Conservation (phyloP, 2,888 invertebrate species). For the Gortyna flavago region DNA sequence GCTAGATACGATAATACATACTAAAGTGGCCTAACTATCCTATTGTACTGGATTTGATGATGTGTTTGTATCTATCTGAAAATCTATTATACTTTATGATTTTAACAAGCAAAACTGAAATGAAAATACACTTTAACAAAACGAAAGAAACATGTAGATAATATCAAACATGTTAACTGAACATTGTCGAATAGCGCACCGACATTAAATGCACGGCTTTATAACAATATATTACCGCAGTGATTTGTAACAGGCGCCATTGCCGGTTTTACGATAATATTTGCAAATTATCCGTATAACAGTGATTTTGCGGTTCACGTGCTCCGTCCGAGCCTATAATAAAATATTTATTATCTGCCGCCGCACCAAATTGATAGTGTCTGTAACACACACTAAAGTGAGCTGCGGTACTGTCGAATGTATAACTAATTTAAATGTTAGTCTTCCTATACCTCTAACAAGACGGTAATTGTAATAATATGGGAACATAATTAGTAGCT, state of each 20-base stretch:
- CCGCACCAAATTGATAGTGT: constrained; percentile 42
- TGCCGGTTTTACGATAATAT: constrained; percentile 55
- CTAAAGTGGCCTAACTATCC: constrained; percentile 31
- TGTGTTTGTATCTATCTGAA: constrained; percentile 32
- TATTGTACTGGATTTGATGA: constrained; percentile 27
- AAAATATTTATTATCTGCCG: constrained; percentile 54
- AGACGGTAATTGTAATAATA: constrained; percentile 43
- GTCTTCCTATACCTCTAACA: constrained; percentile 24
- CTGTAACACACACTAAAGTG: constrained; percentile 24
- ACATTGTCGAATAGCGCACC: constrained; percentile 1
- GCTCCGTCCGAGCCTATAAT: constrained; percentile 36
- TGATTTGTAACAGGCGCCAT: constrained; percentile 59
- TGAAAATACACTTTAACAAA: neutral
- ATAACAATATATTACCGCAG: constrained; percentile 39
- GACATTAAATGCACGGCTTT: constrained; percentile 41
- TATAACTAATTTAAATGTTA: constrained; percentile 50
- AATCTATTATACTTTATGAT: constrained; percentile 8
- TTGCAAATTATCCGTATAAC: constrained; percentile 61
- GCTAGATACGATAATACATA: constrained; percentile 48
- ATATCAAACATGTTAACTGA: constrained; percentile 13
- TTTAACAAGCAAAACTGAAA: constrained; percentile 11
- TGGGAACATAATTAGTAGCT: constrained; percentile 43
- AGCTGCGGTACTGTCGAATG: constrained; percentile 18
- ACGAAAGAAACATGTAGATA: constrained; percentile 15
- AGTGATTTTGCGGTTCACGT: constrained; percentile 58